phyloP scores from a whole-genome alignment of 2,797 vertebrate species.

The Rhadinocentrus ornatus region DNA sequence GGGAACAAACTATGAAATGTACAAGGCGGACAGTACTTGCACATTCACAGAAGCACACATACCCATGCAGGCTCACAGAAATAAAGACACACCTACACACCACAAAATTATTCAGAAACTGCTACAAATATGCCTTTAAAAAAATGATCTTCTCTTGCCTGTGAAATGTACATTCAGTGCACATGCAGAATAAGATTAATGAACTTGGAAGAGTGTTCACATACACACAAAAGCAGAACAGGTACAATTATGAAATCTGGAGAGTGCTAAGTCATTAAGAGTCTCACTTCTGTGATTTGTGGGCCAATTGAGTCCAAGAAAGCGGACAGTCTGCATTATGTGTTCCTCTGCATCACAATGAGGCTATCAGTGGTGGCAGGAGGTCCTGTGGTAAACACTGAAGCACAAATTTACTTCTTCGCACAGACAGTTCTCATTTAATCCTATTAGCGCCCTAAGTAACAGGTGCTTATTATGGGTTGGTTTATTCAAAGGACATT shows the following conservation, averaged over 20 bases:
- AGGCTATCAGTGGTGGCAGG: constrained; percentile 41
- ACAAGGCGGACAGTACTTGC: constrained; percentile 2
- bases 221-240: constrained; percentile 7
- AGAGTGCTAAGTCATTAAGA: constrained; percentile 33
- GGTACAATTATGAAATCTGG: constrained; percentile 59
- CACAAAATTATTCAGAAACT: background rate
- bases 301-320: constrained; percentile 19
- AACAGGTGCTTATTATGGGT: constrained; percentile 40
- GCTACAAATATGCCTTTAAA: background rate
- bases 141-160: constrained; percentile 1
- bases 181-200: constrained; percentile 10
- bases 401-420: constrained; percentile 28
- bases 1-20: constrained; percentile 24
- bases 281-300: constrained; percentile 13
- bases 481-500: constrained; percentile 37
- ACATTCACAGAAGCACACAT: constrained; percentile 15
- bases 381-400: constrained; percentile 35
- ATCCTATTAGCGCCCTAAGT: constrained; percentile 37
- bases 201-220: background rate
- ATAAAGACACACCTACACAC: constrained; percentile 5
- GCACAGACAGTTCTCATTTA: constrained; percentile 60
- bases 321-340: constrained; percentile 19
- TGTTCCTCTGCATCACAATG: constrained; percentile 58
- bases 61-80: background rate
- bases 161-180: constrained; percentile 18